These are phyloP conservation scores for Phymatocera aterrima DNA, from an alignment of 2,888 invertebrate genomes.

Conservation along the genomic window DNA sequence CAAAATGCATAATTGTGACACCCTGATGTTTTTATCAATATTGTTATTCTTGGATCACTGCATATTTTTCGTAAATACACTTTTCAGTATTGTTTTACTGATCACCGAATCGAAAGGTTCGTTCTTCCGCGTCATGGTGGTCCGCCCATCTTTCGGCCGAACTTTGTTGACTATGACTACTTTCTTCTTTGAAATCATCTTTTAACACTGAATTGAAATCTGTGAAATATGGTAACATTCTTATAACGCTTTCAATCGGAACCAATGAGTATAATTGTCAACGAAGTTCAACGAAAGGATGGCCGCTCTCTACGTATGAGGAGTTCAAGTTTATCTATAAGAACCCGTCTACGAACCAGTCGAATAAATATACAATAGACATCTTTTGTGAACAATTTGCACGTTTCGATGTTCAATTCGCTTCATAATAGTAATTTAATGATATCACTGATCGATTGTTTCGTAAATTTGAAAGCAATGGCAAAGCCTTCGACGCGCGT, in stretches of 20 bases:
- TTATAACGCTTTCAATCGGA: background rate
- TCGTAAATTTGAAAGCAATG: conserved; percentile 19
- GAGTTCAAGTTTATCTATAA: background rate
- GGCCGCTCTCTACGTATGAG: background rate
- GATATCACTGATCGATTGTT: conserved; percentile 19
- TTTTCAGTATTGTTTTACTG: background rate
- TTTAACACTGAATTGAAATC: background rate
- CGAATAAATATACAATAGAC: background rate
- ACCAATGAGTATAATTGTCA: background rate
- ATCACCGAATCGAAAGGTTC: background rate
- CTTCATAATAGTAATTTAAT: conserved; percentile 22
- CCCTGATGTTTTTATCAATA: conserved; percentile 12
- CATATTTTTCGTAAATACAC: background rate
- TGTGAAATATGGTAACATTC: background rate
- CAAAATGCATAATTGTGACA: conserved; percentile 19
- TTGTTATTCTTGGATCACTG: background rate
- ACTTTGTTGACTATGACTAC: background rate
- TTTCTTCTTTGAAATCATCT: background rate
- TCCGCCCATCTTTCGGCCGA: background rate
- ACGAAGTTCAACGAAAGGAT: background rate
- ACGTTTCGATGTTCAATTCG: background rate
- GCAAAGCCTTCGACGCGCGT: background rate
- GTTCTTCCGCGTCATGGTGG: background rate
- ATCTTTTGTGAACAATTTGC: background rate
- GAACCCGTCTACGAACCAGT: background rate